Evolutionary conservation across 2,113 vertebrate genomes (phyloP).

Genomic region (Addax nasomaculatus): DNA sequence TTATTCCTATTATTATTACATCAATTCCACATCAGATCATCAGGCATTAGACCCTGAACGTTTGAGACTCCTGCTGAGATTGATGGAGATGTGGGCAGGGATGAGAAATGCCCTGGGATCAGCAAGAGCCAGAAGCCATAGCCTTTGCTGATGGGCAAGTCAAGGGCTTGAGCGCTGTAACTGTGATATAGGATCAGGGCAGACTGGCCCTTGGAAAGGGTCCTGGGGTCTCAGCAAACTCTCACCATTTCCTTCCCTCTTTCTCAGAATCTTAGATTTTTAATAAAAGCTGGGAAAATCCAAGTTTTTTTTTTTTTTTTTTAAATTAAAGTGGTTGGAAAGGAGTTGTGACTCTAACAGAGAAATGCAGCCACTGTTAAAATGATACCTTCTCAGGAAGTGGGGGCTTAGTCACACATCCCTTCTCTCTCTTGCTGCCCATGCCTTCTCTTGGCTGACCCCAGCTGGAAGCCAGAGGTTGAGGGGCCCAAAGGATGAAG

Average conservation of each 20-base stretch:
- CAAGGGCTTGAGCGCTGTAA: background rate
- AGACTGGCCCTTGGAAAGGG: background rate
- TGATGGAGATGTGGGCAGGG: background rate
- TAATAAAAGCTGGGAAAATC: background rate
- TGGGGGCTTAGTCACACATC: background rate
- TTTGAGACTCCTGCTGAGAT: background rate
- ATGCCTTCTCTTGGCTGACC: background rate
- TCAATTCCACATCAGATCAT: background rate
- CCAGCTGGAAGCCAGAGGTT: background rate
- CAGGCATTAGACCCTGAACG: background rate
- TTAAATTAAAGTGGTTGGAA: background rate
- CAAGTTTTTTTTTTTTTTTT: background rate
- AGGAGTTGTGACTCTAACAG: background rate
- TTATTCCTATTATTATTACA: background rate
- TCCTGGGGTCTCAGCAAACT: background rate
- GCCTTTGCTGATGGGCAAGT: background rate
- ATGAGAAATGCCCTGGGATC: background rate
- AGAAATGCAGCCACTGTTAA: background rate
- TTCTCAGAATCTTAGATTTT: background rate
- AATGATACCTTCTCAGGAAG: background rate
- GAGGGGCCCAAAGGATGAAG: background rate
- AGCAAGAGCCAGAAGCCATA: background rate
- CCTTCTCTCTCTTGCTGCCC: background rate
- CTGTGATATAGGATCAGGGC: fast-evolving
- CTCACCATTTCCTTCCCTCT: background rate